These are phyloP conservation scores for Vombatus ursinus DNA, from an alignment of 2,113 vertebrate species.

Conservation along the genomic window DNA sequence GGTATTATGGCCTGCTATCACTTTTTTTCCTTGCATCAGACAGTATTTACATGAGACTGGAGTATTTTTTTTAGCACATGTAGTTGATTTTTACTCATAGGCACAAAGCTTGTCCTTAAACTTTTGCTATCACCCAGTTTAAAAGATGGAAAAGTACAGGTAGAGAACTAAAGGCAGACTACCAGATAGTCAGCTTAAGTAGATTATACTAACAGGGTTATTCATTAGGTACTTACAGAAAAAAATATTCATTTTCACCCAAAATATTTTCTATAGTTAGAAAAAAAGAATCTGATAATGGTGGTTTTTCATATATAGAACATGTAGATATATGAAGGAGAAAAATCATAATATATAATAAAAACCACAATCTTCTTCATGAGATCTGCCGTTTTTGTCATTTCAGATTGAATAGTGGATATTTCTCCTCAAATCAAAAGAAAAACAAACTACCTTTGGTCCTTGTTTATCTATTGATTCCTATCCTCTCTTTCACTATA, in stretches of 20 bases:
- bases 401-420: conserved; percentile 43
- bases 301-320: not conserved
- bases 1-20: not conserved
- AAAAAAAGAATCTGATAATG: not conserved
- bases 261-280: not conserved
- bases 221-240: not conserved
- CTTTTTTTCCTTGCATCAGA: conserved; percentile 23
- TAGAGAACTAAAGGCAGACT: not conserved
- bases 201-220: not conserved
- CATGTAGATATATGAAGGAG: not conserved
- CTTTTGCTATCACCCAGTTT: conserved; percentile 33
- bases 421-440: not conserved
- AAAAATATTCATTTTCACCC: not conserved
- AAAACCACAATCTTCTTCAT: conserved; percentile 22
- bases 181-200: not conserved
- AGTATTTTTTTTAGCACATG: conserved; percentile 42
- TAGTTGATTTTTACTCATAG: conserved; percentile 55
- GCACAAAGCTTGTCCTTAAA: conserved; percentile 26
- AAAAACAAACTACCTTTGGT: not conserved
- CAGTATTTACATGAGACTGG: not conserved
- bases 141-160: conserved; percentile 17
- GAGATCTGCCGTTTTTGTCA: conserved; percentile 54
- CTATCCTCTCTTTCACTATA: not conserved
- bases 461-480: not conserved
- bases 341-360: conserved; percentile 53